Evolutionary conservation across 1,140 invertebrate genomes (phyloP).

Genomic region (Watersipora subatra): DNA sequence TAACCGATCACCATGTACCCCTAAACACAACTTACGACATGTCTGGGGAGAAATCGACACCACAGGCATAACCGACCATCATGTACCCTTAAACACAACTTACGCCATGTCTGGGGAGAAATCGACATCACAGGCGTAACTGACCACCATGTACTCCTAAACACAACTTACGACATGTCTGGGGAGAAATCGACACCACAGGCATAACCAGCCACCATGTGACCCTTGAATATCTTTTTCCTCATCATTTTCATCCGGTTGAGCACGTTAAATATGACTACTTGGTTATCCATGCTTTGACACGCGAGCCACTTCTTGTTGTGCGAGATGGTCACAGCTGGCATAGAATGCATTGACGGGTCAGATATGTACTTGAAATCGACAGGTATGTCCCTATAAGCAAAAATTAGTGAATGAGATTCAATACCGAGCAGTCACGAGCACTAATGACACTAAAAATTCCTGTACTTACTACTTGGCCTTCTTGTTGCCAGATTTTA

Average conservation of each 20-base stretch:
- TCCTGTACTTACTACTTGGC: no score
- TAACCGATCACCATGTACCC: no score
- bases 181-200: conserved; percentile 94
- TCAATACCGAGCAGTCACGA: no score
- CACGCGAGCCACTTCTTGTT: conserved; percentile 97
- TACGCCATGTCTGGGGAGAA: conserved; percentile 98
- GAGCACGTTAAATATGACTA: conserved; percentile 90
- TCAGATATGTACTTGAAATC: conserved; percentile 99
- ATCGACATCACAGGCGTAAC: conserved; percentile 91
- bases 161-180: conserved; percentile 70
- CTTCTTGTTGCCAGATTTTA: no score
- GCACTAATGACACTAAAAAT: no score
- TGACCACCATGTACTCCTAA: conserved; percentile 67
- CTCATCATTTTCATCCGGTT: conserved; percentile 94
- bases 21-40: no score
- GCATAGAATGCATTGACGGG: conserved; percentile 98
- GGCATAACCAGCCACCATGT: conserved; percentile 97
- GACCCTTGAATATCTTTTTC: conserved; percentile 93
- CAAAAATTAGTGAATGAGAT: no score
- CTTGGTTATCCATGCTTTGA: conserved; percentile 98
- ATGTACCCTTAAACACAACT: no score
- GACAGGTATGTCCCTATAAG: conserved; percentile 82
- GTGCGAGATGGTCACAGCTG: conserved; percentile 79
- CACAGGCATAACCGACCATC: no score
- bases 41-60: no score